Evolutionary conservation across 2,113 vertebrate genomes (phyloP), one percentile per base, ranked within the genome.

Genomic region (Garra rufa): DNA sequence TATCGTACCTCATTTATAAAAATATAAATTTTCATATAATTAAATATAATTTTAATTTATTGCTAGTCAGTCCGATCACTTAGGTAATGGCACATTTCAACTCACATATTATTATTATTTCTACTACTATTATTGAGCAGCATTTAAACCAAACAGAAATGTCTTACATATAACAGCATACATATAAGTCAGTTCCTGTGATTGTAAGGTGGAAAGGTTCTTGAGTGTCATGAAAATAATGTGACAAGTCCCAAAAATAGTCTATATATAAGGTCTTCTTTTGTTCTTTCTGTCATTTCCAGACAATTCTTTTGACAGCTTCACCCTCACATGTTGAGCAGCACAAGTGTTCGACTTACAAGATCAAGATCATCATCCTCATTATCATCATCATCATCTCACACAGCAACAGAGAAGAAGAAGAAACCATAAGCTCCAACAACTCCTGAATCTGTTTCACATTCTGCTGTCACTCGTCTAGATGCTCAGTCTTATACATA

Each of bases 401-500:
- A 55, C 21, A 38, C 65, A 41, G 17, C 34, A 41, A 9, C 67
- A 70, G 34, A 70, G 34, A 19, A 70, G 34, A 38, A 41, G 65
- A 38, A 38, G 67, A 21, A 69, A 21, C 34, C 30, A 38, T 7
- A 41, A 41, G 41, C 19, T 41, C 9, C 19, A 70, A 70, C 17
- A n/a, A 41, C 19, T 38, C 34, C 34, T 69, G 65, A 38, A n/a
- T 55, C 52, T 21, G 14, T n/a, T 57, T 34, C 63, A 34, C 30
- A 52, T 46, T 63, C 6, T 28, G 50, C 50, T n/a, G 21, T 34
- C 9, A 8, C 48, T 71, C 26, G 8, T 85, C 43, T 15, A n/a
- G 19, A 19, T 59, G 17, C 15, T 61, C 28, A 8, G 19, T 19
- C 50, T 78, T 28, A 78, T 61, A 82, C 61, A 86, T 52, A 73